Conservation (phyloP, 2,113 vertebrate species). For the Herpailurus yagouaroundi region DNA sequence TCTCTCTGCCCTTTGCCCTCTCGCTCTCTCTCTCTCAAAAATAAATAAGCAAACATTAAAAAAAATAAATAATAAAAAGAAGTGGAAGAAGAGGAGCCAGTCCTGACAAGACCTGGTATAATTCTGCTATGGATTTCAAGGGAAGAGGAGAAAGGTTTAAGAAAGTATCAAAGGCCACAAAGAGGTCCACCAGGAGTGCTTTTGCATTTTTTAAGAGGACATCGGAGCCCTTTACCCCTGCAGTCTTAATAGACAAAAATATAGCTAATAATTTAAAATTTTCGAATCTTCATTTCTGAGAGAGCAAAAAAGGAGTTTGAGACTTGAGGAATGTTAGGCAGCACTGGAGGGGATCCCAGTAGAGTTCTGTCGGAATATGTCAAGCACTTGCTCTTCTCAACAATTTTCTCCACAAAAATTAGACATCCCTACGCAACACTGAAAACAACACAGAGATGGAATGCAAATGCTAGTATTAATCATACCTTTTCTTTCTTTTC, state of each 20-base stretch:
- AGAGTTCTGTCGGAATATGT: constrained; percentile 45
- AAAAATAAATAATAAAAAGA: too few species aligned
- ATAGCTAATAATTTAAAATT: constrained; percentile 55
- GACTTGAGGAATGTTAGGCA: constrained; percentile 54
- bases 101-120: not conserved
- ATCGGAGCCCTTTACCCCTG: not conserved
- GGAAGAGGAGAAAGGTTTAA: not conserved
- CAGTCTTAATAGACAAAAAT: constrained; percentile 41
- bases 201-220: not conserved
- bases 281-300: constrained; percentile 53
- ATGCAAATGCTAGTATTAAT: constrained; percentile 82
- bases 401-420: constrained; percentile 79
- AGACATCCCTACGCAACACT: constrained; percentile 79
- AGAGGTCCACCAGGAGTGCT: not conserved
- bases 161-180: not conserved
- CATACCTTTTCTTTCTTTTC: constrained; percentile 83
- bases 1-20: too few species aligned
- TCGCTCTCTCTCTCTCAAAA: too few species aligned
- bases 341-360: constrained; percentile 24
- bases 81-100: not conserved
- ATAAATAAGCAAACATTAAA: too few species aligned
- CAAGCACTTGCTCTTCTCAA: constrained; percentile 68
- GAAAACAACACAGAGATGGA: constrained; percentile 71
- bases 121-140: not conserved
- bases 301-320: not conserved